Evolutionary conservation across 2,113 vertebrate species (phyloP), one percentile per base, ranked within the genome.

Genomic region (Gnathonemus echidnorhynchus): DNA sequence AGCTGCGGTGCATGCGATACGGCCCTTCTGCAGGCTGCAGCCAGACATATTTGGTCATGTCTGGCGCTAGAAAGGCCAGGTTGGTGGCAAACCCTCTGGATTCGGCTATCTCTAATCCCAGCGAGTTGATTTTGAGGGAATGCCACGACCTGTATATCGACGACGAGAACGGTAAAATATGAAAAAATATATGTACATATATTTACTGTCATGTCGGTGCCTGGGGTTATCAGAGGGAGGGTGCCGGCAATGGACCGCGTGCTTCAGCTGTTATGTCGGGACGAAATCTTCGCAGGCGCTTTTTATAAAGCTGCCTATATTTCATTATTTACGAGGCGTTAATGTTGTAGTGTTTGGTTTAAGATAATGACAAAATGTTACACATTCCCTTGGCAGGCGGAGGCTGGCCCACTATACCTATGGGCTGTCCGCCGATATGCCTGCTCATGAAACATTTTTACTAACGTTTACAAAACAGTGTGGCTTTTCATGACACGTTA

Each of bases 71-170:
- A 92, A 96, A 96, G 92, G 92, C 93, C 80, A 95, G 96, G 21
- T 95, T 92, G 48, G 95, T 96, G 66, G 95, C 96, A 3, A 96
- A 96, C 92, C 94, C 95, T 5, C 91, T 96, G 93, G 95, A 96
- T 92, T 95, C 95, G 15, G 93, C 95, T 6, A 95, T 96, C 90
- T 94, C 93, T 53, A 94, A 95, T 53, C 95, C 95, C 84, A 95
- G 95, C 62, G 96, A 96, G 90, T 92, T 92, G 92, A 96, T 96
- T 66, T 92, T 96, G 39, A 95, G 92, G 92, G 95, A 96, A 91
- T 96, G 96, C 90, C 95, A 96, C 95, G 93, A 52, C 92, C 86
- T 96, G 74, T 96, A 96, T 89, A 92, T 95, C 48, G 95, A 96
- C 95, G 93, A 90, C 91, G 94, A 95, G 19, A 94, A 96, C 94